Evolutionary conservation across 2,888 invertebrate species (phyloP).

Genomic region (Noctua janthina): DNA sequence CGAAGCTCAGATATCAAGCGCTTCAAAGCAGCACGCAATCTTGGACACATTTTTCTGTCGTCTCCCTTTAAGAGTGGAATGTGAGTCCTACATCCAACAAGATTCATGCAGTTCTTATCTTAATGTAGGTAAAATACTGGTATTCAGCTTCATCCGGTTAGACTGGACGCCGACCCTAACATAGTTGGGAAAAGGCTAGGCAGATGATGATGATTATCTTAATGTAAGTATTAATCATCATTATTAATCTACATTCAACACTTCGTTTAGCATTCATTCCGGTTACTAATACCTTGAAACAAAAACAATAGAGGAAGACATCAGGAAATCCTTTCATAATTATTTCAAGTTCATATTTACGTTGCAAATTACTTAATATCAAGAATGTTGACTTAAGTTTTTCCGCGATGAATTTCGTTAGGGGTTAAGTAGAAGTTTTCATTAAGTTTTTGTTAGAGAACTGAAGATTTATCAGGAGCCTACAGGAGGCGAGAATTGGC

Average conservation of each 20-base stretch:
- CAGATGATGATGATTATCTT: too few species aligned
- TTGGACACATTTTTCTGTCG: too few species aligned
- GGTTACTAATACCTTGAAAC: slow-evolving; percentile 39
- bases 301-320: slow-evolving; percentile 35
- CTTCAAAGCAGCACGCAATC: too few species aligned
- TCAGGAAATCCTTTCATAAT: slow-evolving; percentile 53
- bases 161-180: too few species aligned
- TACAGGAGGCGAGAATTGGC: background rate
- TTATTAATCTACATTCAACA: slow-evolving; percentile 5
- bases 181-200: too few species aligned
- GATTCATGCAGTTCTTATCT: background rate
- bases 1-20: background rate
- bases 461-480: background rate
- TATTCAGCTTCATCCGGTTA: too few species aligned
- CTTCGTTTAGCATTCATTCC: slow-evolving; percentile 26
- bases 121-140: background rate
- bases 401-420: background rate
- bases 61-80: background rate
- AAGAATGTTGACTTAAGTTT: background rate
- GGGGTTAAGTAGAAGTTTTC: background rate
- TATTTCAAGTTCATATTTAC: slow-evolving; percentile 49
- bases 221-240: too few species aligned
- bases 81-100: background rate
- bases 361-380: slow-evolving; percentile 12
- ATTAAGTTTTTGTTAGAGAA: background rate